Evolutionary conservation across 2,888 invertebrate genomes (phyloP), one percentile per base, ranked within the genome.

Genomic region (Celastrina argiolus): DNA sequence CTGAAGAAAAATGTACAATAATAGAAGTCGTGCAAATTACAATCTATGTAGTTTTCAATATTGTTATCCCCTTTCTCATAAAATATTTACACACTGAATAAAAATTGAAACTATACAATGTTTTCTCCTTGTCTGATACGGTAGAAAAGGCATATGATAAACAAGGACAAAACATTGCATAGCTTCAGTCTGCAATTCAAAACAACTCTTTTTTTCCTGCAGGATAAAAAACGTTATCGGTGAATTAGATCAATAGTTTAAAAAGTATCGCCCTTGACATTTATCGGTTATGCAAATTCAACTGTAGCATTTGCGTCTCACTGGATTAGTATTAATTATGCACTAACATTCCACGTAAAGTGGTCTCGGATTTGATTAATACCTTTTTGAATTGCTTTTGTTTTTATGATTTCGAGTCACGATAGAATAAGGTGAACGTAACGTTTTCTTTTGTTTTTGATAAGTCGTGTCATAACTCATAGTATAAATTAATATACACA

Each of bases 321-420:
- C 16, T 22, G 22, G 18, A 39, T 39, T 22, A 18, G 61, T 61
- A 61, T 61, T 61, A 61, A 61, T 61, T 61, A 61, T 61, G 61
- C 61, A 61, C 61, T 26, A 58, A n/a, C 16, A 61, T 39, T 61
- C 36, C 39, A 36, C 10, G 22, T 61, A 61, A 61, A 61, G 26
- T 22, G 39, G 22, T 39, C 22, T 22, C 5, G 31, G 34, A 36
- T 39, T 61, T 61, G 39, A 61, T 61, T 61, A 39, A 61, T 61
- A 39, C 39, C 39, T 61, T 61, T 36, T 61, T 39, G 61, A 61
- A 61, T 61, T 39, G 61, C 61, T 34, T 39, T 36, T 18, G 61
- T 18, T 61, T 61, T 61, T 61, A 61, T 61, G 16, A 22, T 34
- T 6, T 39, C 61, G 7, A 61, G 61, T 61, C 61, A 61, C 61